phyloP scores from a whole-genome alignment of 2,888 invertebrate species.

The Cremastinae sp. region DNA sequence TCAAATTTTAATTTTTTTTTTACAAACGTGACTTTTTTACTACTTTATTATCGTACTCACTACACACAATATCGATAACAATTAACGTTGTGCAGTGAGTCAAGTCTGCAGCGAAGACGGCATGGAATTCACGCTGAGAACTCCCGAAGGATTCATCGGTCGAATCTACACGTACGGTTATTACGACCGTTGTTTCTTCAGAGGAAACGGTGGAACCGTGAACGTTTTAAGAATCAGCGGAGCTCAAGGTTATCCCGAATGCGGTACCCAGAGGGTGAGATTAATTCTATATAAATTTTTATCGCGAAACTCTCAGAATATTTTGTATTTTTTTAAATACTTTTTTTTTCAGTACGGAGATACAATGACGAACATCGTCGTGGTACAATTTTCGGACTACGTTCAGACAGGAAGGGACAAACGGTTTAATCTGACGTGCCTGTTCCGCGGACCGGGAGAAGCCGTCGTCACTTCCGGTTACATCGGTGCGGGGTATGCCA shows the following conservation, averaged over 20 bases:
- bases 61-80: too few relatives aligned
- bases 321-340: too few relatives aligned
- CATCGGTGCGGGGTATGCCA: slow-evolving; percentile 92
- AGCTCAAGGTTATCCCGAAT: slow-evolving; percentile 95
- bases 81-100: slow-evolving; percentile 87
- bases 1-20: too few relatives aligned
- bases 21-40: slow-evolving; percentile 21
- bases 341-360: slow-evolving; percentile 87
- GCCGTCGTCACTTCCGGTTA: slow-evolving; percentile 96
- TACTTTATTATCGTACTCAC: slow-evolving; percentile 42
- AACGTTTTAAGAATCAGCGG: slow-evolving; percentile 93
- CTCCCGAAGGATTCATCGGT: slow-evolving; percentile 94
- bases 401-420: slow-evolving; percentile 95
- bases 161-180: slow-evolving; percentile 95
- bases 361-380: slow-evolving; percentile 96
- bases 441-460: slow-evolving; percentile 95
- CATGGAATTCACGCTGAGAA: slow-evolving; percentile 94
- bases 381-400: slow-evolving; percentile 95
- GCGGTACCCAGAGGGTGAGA: slow-evolving; percentile 91
- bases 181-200: slow-evolving; percentile 94
- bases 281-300: too few relatives aligned
- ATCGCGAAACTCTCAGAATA: too few relatives aligned
- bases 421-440: slow-evolving; percentile 94
- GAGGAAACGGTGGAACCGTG: slow-evolving; percentile 92
- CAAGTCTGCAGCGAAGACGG: slow-evolving; percentile 96